Conservation (phyloP, 1,140 invertebrate species). For the Tigriopus japonicus region DNA sequence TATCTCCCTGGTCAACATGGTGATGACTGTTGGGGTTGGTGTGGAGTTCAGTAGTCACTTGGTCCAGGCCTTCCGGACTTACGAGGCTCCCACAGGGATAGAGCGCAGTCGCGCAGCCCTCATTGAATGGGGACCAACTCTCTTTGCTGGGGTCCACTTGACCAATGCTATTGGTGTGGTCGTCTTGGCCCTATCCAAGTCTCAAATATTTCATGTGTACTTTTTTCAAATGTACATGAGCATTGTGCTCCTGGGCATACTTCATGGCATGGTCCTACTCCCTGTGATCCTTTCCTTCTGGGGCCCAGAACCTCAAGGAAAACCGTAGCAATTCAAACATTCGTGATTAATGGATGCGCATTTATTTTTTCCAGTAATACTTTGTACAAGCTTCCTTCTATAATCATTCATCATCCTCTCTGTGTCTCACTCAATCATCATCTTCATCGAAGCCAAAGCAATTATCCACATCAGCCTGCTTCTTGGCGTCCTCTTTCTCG, state of each 20-base stretch:
- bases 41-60: conserved; percentile 89
- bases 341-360: no score
- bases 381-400: no score
- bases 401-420: no score
- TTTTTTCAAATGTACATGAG: conserved; percentile 74
- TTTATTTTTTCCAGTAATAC: no score
- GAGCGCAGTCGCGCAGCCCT: not conserved
- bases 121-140: conserved; percentile 24
- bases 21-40: conserved; percentile 86
- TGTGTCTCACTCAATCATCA: no score
- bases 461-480: no score
- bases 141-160: conserved; percentile 85
- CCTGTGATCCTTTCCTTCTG: conserved; percentile 56
- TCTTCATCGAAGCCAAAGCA: no score
- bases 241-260: conserved; percentile 86
- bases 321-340: no score
- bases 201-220: conserved; percentile 59
- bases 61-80: conserved; percentile 23
- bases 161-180: conserved; percentile 92
- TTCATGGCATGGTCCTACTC: conserved; percentile 86
- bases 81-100: not conserved
- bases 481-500: no score
- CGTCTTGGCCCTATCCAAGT: conserved; percentile 84
- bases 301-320: not conserved
- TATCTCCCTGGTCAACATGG: conserved; percentile 78